Percentiles rank a stretch among this genome's conserved stretches.
Conservation (phyloP, 2,797 vertebrate genomes). For the Argyrosomus regius region DNA sequence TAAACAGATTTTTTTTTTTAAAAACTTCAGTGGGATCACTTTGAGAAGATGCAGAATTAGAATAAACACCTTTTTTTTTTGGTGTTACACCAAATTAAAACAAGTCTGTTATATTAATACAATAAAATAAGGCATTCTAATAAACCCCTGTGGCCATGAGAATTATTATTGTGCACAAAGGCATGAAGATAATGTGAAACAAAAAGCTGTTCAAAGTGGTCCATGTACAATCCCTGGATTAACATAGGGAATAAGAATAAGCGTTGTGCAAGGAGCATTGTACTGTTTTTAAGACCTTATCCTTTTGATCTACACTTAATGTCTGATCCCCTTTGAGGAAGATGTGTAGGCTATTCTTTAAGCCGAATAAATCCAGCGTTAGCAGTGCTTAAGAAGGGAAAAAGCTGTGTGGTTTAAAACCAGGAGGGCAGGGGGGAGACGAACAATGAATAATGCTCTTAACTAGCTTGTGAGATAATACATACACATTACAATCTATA, state of each 20-base stretch:
- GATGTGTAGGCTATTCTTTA: slow-evolving; percentile 80
- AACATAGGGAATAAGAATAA: slow-evolving; percentile 72
- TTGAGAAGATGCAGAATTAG: background rate
- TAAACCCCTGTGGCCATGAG: slow-evolving; percentile 38
- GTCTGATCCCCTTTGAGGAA: slow-evolving; percentile 84
- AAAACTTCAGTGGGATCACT: background rate
- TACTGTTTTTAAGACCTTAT: slow-evolving; percentile 80
- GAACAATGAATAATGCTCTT: slow-evolving; percentile 77
- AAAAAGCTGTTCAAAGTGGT: slow-evolving; percentile 52
- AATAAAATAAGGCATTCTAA: slow-evolving; percentile 6
- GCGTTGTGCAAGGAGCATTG: slow-evolving; percentile 60
- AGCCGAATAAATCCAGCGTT: slow-evolving; percentile 84
- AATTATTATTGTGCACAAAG: slow-evolving; percentile 24
- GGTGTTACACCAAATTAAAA: background rate
- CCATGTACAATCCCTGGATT: slow-evolving; percentile 56
- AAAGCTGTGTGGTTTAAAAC: slow-evolving; percentile 75
- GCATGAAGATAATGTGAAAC: slow-evolving; percentile 43
- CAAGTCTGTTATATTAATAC: background rate
- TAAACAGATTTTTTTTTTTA: slow-evolving; percentile 21
- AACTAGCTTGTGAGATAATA: slow-evolving; percentile 76
- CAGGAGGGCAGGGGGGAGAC: slow-evolving; percentile 62
- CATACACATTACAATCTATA: slow-evolving; percentile 74
- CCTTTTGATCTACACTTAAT: slow-evolving; percentile 85
- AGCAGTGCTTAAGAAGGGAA: slow-evolving; percentile 77
- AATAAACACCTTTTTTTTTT: background rate